These are phyloP conservation scores for Cebus imitator DNA, from an alignment of 2,113 vertebrate genomes.

Conservation along the genomic window DNA sequence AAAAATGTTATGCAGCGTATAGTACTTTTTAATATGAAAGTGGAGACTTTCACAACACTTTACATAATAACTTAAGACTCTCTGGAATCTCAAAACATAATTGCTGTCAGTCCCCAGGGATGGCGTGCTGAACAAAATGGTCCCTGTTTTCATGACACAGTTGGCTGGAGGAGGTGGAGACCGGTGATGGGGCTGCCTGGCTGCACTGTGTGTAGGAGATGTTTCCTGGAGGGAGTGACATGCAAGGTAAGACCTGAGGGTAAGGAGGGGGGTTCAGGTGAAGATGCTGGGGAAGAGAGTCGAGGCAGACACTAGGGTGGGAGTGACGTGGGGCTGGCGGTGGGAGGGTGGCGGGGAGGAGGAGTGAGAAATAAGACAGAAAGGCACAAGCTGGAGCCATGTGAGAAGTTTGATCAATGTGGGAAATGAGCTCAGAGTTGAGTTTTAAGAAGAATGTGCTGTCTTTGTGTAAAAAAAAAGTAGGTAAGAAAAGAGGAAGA, in stretches of 20 bases:
- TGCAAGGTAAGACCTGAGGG: not conserved
- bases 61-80: conserved; percentile 3
- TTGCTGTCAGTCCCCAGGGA: not conserved
- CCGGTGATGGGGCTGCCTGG: fast-evolving
- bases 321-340: not conserved
- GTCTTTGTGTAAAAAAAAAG: not conserved
- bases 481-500: not conserved
- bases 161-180: not conserved
- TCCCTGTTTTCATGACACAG: not conserved
- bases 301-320: not conserved
- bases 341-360: not conserved
- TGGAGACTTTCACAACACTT: not conserved
- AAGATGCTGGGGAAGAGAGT: not conserved
- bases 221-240: not conserved
- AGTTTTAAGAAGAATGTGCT: not conserved
- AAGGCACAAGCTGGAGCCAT: not conserved
- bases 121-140: not conserved
- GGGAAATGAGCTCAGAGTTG: not conserved
- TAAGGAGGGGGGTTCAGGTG: not conserved
- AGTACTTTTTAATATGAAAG: not conserved
- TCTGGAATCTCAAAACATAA: conserved; percentile 5
- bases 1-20: not conserved
- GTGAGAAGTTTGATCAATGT: not conserved
- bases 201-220: not conserved
- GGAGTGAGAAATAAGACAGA: not conserved